These are phyloP conservation scores for Capitulum mitella DNA, from an alignment of 2,888 invertebrate genomes.

Conservation along the genomic window DNA sequence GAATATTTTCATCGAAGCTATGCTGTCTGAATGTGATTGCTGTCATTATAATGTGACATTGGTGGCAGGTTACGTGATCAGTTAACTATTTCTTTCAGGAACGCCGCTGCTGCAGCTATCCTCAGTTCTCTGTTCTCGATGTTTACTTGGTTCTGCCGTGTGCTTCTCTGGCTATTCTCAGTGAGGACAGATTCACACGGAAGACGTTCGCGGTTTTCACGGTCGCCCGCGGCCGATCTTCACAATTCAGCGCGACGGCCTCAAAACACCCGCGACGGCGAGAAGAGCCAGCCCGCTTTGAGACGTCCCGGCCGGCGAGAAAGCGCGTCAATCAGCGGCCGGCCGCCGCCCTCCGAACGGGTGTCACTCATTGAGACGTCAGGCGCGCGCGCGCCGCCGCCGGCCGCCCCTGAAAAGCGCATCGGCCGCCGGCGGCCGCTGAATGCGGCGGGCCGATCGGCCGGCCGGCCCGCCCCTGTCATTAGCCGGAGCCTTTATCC, in stretches of 20 bases:
- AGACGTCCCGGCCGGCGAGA: not conserved
- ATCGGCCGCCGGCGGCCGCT: not conserved
- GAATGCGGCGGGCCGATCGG: not conserved
- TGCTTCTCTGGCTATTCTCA: too few species aligned
- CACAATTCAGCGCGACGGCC: not conserved
- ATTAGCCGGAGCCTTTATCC: slow-evolving; percentile 15
- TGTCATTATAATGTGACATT: too few species aligned
- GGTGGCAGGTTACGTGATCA: too few species aligned
- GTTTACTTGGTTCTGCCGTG: too few species aligned
- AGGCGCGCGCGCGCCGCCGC: not conserved
- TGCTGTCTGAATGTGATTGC: too few species aligned
- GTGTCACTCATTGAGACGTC: slow-evolving; percentile 7
- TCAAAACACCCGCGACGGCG: not conserved
- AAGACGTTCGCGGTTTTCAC: too few species aligned
- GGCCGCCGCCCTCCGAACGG: not conserved
- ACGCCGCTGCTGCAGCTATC: too few species aligned
- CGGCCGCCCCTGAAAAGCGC: not conserved
- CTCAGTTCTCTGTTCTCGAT: too few species aligned
- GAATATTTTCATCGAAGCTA: too few species aligned
- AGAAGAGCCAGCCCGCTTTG: not conserved
- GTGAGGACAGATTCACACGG: too few species aligned
- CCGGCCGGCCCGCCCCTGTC: not conserved
- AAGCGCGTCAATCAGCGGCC: not conserved
- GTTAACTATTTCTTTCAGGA: too few species aligned
- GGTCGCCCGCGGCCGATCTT: too few species aligned